These are phyloP conservation scores for Polymixis flavicincta DNA, from an alignment of 2,888 invertebrate species.

Conservation along the genomic window DNA sequence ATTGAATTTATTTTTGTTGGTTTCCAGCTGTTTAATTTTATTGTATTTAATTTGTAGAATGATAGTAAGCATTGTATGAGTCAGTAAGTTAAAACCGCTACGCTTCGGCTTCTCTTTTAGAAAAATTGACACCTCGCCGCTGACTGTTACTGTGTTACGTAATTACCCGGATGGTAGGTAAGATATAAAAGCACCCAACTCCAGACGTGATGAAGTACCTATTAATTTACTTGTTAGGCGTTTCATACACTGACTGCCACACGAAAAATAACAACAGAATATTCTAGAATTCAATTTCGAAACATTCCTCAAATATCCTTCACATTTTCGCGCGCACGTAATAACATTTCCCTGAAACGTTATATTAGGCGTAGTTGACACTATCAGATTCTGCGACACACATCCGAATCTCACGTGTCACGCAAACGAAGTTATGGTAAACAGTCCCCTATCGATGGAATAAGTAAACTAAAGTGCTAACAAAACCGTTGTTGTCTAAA, in stretches of 20 bases:
- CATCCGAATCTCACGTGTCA: conserved; percentile 59
- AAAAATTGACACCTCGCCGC: too few relatives aligned
- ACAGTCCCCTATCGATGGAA: conserved; percentile 63
- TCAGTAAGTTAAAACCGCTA: too few relatives aligned
- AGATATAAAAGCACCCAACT: too few relatives aligned
- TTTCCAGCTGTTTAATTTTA: too few relatives aligned
- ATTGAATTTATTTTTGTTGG: too few relatives aligned
- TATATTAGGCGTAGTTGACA: conserved; percentile 57
- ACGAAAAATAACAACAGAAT: background rate
- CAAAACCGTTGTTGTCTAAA: conserved; percentile 73
- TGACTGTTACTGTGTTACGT: too few relatives aligned
- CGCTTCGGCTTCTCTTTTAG: too few relatives aligned
- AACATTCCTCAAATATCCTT: conserved; percentile 21
- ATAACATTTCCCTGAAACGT: conserved; percentile 40
- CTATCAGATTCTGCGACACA: conserved; percentile 55
- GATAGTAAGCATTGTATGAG: too few relatives aligned
- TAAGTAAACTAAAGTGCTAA: conserved; percentile 69
- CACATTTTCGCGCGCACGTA: conserved; percentile 32
- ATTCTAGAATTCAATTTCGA: conserved; percentile 23
- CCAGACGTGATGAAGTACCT: too few relatives aligned
- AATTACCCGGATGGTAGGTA: too few relatives aligned
- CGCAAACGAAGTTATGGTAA: conserved; percentile 68
- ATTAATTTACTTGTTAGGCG: background rate
- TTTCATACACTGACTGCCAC: background rate
- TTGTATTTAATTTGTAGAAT: too few relatives aligned